Base-by-base conservation (phyloP, 2,888 invertebrate genomes). In the Vannuccia rotundouncinata region DNA sequence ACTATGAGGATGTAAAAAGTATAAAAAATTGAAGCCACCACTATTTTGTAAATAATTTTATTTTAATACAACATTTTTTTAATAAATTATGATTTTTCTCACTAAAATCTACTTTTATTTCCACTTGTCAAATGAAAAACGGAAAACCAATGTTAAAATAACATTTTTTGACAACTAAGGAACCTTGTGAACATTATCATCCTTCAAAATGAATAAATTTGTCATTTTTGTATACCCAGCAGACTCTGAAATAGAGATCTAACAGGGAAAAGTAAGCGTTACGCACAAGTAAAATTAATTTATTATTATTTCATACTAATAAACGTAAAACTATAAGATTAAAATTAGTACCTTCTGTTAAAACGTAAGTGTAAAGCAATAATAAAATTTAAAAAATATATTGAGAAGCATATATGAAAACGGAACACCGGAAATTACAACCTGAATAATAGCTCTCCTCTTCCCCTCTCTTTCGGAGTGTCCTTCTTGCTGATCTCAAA, bases 231-330 rank as follows among this genome's bases (percentile, higher is more conserved):
- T 66, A 66, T 66, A 66, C 25, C 25, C 10, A 17, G 25, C 66
- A 66, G 66, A 66, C 66, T 66, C 66, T 66, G 66, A 66, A 66
- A 66, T 66, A 66, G 66, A 66, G 66, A 66, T 66, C 66, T 66
- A 66, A 66, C 10, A 66, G 66, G 66, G 66, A 22, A 66, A 66
- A 66, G 66, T 66, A 66, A 66, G 5, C 5, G 66, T 66, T 22
- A 66, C 5, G 66, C 22, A 66, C 66, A 66, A 66, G 66, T 66
- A 66, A 66, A 66, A 66, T 66, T 66, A 2, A 66, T 66, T 66
- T 66, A 66, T 66, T 66, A 27, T 66, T 66, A 66, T 66, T 66
- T 66, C 66, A 66, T 66, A 22, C 25, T n/a, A 66, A 66, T 22
- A 66, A 66, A 66, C 66, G 66, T 22, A 66, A 66, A 66, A 66